Percentiles rank a stretch among this genome's conserved stretches.
These are phyloP conservation scores for Smutsia temminckii DNA, from an alignment of 2,797 vertebrate species.

Conservation along the genomic window DNA sequence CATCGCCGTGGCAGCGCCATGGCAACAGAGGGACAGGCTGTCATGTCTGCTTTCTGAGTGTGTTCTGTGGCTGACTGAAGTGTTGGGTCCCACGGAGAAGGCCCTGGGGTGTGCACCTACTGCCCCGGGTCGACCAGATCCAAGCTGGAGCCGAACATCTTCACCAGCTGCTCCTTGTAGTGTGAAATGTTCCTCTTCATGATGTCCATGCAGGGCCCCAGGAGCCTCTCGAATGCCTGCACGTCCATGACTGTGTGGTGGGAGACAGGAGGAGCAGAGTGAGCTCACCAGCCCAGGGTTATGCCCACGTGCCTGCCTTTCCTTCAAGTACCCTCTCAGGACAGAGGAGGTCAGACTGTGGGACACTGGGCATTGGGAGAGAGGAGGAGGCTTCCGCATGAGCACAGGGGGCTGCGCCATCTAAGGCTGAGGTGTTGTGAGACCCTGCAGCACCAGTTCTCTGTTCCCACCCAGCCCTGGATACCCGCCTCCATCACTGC, in stretches of 20 bases:
- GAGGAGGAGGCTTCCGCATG: background rate
- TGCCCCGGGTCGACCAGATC: slow-evolving; percentile 93
- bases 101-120: slow-evolving; percentile 86
- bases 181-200: slow-evolving; percentile 99
- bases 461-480: background rate
- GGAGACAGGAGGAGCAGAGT: slow-evolving; percentile 47
- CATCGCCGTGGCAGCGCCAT: slow-evolving; percentile 81
- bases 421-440: background rate
- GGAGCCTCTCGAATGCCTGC: slow-evolving; percentile 97
- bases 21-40: slow-evolving; percentile 84
- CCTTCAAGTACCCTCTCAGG: background rate
- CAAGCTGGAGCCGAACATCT: slow-evolving; percentile 98
- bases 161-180: slow-evolving; percentile 98
- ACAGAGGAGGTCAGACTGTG: background rate
- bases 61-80: slow-evolving; percentile 86
- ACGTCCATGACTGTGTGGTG: slow-evolving; percentile 94
- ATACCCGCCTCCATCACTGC: background rate
- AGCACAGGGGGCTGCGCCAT: background rate
- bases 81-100: slow-evolving; percentile 86
- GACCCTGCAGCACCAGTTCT: background rate
- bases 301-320: background rate
- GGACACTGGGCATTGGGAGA: background rate
- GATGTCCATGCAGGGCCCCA: slow-evolving; percentile 99
- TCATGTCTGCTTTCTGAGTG: slow-evolving; percentile 83
- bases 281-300: no score